Evolutionary conservation across 2,888 invertebrate species (phyloP).

Genomic region (Homarus gammarus): DNA sequence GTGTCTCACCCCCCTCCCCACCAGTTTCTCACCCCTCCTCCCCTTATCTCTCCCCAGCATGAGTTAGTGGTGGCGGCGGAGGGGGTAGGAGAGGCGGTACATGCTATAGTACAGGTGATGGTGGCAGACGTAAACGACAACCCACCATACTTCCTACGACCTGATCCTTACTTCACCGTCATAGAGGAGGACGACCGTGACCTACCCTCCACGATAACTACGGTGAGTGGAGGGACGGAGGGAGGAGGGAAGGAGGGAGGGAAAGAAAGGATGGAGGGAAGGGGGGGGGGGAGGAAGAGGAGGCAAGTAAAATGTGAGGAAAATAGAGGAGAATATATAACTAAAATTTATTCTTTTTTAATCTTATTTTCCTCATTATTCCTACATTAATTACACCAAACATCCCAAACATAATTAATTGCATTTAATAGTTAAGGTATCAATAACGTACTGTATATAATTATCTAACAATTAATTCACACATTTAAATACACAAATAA

Average conservation of each 20-base stretch:
- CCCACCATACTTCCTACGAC: constrained; percentile 38
- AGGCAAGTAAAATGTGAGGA: not conserved
- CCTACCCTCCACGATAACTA: constrained; percentile 38
- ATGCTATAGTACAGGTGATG: constrained; percentile 45
- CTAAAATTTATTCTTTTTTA: too few relatives aligned
- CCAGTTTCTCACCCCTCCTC: too few relatives aligned
- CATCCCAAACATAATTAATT: not conserved
- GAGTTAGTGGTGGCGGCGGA: constrained; percentile 47
- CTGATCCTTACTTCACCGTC: constrained; percentile 36
- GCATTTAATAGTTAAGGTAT: too few relatives aligned
- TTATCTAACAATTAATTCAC: too few relatives aligned
- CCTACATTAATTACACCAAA: not conserved
- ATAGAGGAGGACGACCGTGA: constrained; percentile 63
- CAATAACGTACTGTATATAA: too few relatives aligned
- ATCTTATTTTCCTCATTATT: too few relatives aligned
- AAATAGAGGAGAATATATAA: too few relatives aligned
- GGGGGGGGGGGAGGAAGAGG: not conserved
- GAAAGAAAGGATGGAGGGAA: not conserved
- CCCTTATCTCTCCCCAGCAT: constrained; percentile 32
- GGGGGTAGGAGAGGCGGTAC: constrained; percentile 19
- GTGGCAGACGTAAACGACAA: constrained; percentile 58
- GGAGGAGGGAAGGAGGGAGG: constrained; percentile 25
- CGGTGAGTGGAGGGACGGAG: constrained; percentile 13
- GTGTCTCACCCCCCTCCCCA: too few relatives aligned
- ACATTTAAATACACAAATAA: too few relatives aligned